Conservation (phyloP, 1,140 invertebrate species). For the Magallana gigas region DNA sequence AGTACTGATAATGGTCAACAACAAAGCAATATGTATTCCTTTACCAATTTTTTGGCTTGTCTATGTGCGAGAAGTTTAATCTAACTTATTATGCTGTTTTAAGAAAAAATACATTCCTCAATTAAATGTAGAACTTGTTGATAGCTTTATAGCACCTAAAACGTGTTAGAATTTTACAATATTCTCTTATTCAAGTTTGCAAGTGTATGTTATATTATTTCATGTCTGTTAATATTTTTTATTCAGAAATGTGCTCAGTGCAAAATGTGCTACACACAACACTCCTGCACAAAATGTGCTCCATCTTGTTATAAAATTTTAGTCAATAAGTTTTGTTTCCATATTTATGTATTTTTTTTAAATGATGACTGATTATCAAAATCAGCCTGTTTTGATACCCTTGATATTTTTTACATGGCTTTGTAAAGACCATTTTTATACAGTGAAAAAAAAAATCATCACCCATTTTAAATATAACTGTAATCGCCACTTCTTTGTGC, state of each 20-base stretch:
- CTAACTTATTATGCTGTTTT: no score
- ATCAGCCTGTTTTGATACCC: neutral
- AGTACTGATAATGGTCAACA: no score
- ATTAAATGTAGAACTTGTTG: neutral
- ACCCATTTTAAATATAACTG: neutral
- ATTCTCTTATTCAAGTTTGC: neutral
- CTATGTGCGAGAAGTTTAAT: no score
- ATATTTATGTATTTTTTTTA: no score
- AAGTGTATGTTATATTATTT: neutral
- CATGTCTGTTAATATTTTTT: neutral
- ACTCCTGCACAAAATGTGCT: constrained; percentile 8
- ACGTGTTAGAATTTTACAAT: neutral
- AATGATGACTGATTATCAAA: no score
- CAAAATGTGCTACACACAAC: constrained; percentile 6
- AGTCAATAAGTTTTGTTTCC: no score
- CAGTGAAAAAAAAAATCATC: neutral
- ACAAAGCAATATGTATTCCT: no score
- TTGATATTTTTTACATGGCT: neutral
- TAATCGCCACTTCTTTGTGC: constrained; percentile 13
- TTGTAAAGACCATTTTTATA: neutral
- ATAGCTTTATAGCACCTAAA: neutral
- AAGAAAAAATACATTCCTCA: neutral
- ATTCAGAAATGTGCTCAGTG: neutral
- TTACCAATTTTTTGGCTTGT: no score
- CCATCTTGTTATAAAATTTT: neutral